A percentile compares a stretch with the other conserved stretches of the same genome.
Conservation (phyloP, 1,140 invertebrate genomes). For the Cepaea nemoralis region DNA sequence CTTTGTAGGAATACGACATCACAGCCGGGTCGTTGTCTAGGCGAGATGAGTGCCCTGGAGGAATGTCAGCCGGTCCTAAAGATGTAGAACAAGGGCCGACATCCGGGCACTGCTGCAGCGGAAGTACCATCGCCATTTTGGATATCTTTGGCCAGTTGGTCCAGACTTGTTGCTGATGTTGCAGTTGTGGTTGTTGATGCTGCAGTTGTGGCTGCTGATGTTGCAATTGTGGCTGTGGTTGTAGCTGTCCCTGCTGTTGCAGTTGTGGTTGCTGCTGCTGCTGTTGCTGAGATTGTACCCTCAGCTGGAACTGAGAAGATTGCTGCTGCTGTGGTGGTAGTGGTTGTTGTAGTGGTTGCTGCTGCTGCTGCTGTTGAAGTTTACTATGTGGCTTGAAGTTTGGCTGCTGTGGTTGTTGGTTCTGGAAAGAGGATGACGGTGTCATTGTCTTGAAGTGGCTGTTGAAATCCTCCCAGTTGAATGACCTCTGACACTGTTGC, state of each 20-base stretch:
- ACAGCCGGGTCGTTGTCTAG: slow-evolving; percentile 35
- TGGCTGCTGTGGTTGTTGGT: background rate
- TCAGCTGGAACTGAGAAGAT: background rate
- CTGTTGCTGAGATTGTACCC: background rate
- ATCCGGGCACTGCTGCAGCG: slow-evolving; percentile 25
- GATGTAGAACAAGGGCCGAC: background rate
- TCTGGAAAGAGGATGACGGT: background rate
- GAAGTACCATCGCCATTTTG: slow-evolving; percentile 33
- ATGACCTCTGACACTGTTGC: slow-evolving; percentile 5
- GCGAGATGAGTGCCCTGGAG: background rate
- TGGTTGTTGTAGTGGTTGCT: slow-evolving; percentile 23
- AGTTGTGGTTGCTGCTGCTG: slow-evolving; percentile 2
- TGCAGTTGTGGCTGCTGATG: slow-evolving; percentile 11
- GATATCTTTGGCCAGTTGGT: background rate
- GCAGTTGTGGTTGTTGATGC: slow-evolving; percentile 10
- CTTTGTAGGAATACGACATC: slow-evolving; percentile 33
- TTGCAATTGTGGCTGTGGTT: background rate
- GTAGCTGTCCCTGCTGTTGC: background rate
- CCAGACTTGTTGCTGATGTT: slow-evolving; percentile 14
- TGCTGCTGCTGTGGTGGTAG: background rate
- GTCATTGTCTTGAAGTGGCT: slow-evolving; percentile 13
- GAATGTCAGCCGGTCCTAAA: background rate
- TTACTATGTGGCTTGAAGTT: background rate
- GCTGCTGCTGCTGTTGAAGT: slow-evolving; percentile 25
- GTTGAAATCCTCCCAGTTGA: slow-evolving; percentile 19